Evolutionary conservation across 2,888 invertebrate genomes (phyloP).

Genomic region (Acanthococcus lagerstroemiae): DNA sequence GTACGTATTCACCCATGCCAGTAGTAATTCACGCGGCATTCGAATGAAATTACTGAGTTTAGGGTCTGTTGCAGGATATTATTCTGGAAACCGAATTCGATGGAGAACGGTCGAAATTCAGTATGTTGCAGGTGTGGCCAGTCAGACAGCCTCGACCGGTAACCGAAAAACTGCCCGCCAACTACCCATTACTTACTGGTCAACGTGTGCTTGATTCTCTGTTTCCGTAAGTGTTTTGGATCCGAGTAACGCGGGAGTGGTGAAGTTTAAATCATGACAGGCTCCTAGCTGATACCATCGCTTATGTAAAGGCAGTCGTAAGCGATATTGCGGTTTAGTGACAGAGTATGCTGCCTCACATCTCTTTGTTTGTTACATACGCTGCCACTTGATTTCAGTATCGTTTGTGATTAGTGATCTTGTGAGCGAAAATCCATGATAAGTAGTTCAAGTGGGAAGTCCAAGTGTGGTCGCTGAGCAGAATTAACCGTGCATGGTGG

Average conservation of each 20-base stretch:
- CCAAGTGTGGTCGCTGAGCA: no score
- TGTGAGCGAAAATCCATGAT: no score
- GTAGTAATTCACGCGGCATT: no score
- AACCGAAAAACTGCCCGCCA: slow-evolving; percentile 96
- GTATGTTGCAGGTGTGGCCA: slow-evolving; percentile 99
- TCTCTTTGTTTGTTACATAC: no score
- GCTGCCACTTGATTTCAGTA: no score
- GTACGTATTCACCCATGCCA: slow-evolving; percentile 60
- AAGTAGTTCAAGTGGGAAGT: no score
- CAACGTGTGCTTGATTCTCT: slow-evolving; percentile 96
- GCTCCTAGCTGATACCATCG: no score
- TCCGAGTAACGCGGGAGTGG: neutral
- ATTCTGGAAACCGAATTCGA: slow-evolving; percentile 98
- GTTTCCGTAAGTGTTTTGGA: slow-evolving; percentile 72
- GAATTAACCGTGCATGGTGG: no score
- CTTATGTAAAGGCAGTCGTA: no score
- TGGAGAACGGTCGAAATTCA: slow-evolving; percentile 80
- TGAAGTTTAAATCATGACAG: neutral
- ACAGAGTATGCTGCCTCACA: no score
- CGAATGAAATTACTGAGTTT: neutral
- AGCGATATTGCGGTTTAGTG: no score
- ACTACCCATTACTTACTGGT: slow-evolving; percentile 94
- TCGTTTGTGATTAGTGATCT: no score
- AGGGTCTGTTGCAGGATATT: slow-evolving; percentile 56
- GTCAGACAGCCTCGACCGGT: slow-evolving; percentile 94